phyloP scores from a whole-genome alignment of 2,888 invertebrate species.

The Tridacna gigas region DNA sequence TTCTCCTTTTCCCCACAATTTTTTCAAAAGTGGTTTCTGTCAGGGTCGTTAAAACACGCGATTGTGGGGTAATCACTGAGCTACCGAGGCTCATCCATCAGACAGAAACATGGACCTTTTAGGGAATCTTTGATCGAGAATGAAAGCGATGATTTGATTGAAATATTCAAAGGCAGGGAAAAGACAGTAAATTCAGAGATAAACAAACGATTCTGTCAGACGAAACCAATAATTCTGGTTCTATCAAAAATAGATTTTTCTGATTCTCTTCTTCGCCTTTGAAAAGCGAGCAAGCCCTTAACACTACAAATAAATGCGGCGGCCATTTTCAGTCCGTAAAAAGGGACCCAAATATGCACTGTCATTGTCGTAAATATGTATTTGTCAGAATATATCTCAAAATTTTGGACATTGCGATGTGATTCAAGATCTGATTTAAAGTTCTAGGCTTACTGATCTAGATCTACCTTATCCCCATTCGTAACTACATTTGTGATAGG shows the following conservation, averaged over 20 bases:
- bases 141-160: background rate
- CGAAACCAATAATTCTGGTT: background rate
- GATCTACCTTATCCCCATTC: too few species aligned
- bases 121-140: background rate
- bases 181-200: slow-evolving; percentile 12
- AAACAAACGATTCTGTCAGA: slow-evolving; percentile 20
- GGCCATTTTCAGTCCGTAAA: too few species aligned
- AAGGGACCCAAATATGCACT: background rate
- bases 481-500: background rate
- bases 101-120: background rate
- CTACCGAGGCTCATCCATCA: background rate
- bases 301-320: too few species aligned
- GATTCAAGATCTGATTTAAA: too few species aligned
- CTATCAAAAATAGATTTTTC: background rate
- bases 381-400: background rate
- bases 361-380: background rate
- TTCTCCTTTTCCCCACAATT: background rate
- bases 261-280: background rate
- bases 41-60: background rate
- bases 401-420: background rate
- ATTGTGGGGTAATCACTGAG: background rate
- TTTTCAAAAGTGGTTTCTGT: background rate
- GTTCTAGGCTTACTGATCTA: too few species aligned
- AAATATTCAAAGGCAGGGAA: background rate
- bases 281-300: too few species aligned